Conservation (phyloP, 2,113 vertebrate species). For the Tetraodon nigroviridis region DNA sequence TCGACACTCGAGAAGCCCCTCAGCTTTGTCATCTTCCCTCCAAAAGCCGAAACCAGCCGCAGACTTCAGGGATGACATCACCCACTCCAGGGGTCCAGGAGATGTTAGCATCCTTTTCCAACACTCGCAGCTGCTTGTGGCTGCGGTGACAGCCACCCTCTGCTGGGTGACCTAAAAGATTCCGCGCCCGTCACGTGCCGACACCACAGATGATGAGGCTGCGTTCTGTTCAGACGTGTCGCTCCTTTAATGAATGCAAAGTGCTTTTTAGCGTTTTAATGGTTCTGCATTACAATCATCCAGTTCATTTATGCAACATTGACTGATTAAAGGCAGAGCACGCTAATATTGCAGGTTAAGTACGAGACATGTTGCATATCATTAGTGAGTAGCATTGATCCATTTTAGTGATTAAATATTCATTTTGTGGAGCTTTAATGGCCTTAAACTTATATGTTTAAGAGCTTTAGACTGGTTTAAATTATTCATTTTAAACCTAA, state of each 20-base stretch:
- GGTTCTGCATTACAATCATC: slow-evolving; percentile 41
- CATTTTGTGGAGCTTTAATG: slow-evolving; percentile 39
- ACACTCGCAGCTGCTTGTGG: slow-evolving; percentile 25
- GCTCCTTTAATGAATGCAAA: slow-evolving; percentile 50
- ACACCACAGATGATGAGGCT: slow-evolving; percentile 37
- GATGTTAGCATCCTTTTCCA: slow-evolving; percentile 36
- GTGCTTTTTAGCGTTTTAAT: slow-evolving; percentile 59
- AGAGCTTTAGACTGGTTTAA: slow-evolving; percentile 5
- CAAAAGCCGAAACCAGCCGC: slow-evolving; percentile 18
- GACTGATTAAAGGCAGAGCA: slow-evolving; percentile 42
- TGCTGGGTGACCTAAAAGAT: slow-evolving; percentile 56
- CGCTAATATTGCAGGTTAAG: slow-evolving; percentile 22
- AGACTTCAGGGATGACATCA: slow-evolving; percentile 39
- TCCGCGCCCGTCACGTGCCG: slow-evolving; percentile 34
- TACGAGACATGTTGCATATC: slow-evolving; percentile 10
- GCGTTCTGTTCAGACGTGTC: slow-evolving; percentile 22
- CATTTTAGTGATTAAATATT: slow-evolving; percentile 52
- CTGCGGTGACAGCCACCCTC: slow-evolving; percentile 40
- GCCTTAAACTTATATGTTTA: slow-evolving; percentile 17
- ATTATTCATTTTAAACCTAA: slow-evolving; percentile 3
- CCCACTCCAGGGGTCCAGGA: slow-evolving; percentile 30
- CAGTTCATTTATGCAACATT: slow-evolving; percentile 33
- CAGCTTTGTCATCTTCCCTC: slow-evolving; percentile 17
- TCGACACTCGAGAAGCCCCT: slow-evolving; percentile 11
- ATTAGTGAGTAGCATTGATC: slow-evolving; percentile 14